A percentile compares a stretch with the other conserved stretches of the same genome.
Conservation (phyloP, 2,888 invertebrate genomes). For the Cerastis rubricosa region DNA sequence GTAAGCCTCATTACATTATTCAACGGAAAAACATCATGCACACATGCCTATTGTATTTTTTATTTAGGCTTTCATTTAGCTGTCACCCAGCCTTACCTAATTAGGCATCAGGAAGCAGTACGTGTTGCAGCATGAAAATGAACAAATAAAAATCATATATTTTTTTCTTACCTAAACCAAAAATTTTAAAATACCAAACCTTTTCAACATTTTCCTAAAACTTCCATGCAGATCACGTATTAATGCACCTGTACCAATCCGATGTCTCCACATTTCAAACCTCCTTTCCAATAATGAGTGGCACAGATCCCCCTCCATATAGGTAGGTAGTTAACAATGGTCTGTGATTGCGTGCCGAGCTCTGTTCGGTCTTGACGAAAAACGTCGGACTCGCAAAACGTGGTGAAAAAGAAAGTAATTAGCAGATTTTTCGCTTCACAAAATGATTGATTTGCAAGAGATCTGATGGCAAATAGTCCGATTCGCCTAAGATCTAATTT, state of each 20-base stretch:
- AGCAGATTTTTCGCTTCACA: not conserved
- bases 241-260: constrained; percentile 19
- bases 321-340: constrained; percentile 74
- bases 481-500: too few relatives aligned
- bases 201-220: not conserved
- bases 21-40: too few relatives aligned
- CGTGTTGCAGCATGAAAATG: too few relatives aligned
- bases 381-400: not conserved
- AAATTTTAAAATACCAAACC: too few relatives aligned
- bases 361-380: constrained; percentile 51
- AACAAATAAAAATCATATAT: too few relatives aligned
- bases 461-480: too few relatives aligned
- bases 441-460: not conserved
- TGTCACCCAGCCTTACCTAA: too few relatives aligned
- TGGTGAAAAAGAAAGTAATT: not conserved
- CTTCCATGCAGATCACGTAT: constrained; percentile 25
- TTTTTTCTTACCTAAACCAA: too few relatives aligned
- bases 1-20: too few relatives aligned
- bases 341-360: constrained; percentile 80
- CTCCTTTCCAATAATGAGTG: constrained; percentile 59
- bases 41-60: too few relatives aligned
- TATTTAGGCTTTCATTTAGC: too few relatives aligned
- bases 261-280: constrained; percentile 41
- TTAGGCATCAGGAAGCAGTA: too few relatives aligned
- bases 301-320: constrained; percentile 21